Evolutionary conservation across 2,888 invertebrate species (phyloP).

Genomic region (Neoitamus cyanurus): DNA sequence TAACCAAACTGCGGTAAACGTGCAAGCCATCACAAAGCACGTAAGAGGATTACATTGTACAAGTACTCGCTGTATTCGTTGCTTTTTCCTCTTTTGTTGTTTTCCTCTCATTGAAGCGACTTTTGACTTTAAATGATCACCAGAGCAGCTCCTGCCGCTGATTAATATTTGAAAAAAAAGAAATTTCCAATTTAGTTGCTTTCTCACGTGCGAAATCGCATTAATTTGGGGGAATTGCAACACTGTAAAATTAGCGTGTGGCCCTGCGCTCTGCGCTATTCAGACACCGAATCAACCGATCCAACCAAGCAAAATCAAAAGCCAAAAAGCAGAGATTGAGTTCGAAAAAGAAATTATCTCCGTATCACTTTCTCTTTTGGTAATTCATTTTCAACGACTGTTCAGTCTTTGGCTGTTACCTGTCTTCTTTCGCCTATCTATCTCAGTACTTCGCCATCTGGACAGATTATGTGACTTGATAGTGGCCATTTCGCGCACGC

Average conservation of each 20-base stretch:
- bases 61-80: too few species aligned
- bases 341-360: slow-evolving; percentile 9
- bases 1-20: not conserved
- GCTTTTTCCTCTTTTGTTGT: not conserved
- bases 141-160: not conserved
- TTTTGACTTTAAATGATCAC: not conserved
- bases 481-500: not conserved
- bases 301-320: not conserved
- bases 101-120: not conserved
- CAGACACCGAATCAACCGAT: not conserved
- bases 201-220: slow-evolving; percentile 1
- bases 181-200: not conserved
- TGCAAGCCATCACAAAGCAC: not conserved
- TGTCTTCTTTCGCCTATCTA: not conserved
- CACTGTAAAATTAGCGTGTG: not conserved
- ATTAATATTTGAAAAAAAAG: not conserved
- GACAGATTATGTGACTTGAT: not conserved
- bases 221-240: not conserved
- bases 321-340: not conserved
- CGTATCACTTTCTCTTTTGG: slow-evolving; percentile 34
- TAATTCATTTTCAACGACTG: slow-evolving; percentile 2
- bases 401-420: not conserved
- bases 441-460: not conserved
- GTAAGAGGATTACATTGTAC: not conserved
- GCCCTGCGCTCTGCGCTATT: not conserved